Evolutionary conservation across 2,797 vertebrate species (phyloP).

Genomic region (Octomys mimax): DNA sequence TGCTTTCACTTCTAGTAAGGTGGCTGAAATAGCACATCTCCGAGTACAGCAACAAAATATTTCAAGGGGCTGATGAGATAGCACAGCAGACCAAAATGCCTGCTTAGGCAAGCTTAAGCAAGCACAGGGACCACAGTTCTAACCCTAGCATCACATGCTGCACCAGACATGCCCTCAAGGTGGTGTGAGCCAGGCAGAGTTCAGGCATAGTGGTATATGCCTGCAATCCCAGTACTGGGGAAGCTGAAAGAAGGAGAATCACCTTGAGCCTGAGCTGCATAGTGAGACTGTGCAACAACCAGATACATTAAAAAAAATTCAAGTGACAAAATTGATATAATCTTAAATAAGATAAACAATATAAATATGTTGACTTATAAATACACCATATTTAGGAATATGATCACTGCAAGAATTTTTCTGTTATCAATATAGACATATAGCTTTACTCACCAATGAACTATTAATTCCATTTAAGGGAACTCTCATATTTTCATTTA

Average conservation of each 20-base stretch:
- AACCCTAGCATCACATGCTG: too few relatives aligned
- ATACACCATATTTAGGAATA: not conserved
- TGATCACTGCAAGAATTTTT: constrained; percentile 27
- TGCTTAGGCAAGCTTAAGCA: too few relatives aligned
- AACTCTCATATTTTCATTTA: not conserved
- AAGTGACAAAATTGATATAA: not conserved
- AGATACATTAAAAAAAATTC: not conserved
- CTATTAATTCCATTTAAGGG: constrained; percentile 1
- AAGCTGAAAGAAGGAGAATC: too few relatives aligned
- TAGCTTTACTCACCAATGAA: not conserved
- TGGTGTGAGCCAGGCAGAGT: too few relatives aligned
- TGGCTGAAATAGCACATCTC: not conserved
- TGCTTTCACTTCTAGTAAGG: constrained; percentile 5
- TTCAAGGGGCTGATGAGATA: not conserved
- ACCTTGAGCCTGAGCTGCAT: too few relatives aligned
- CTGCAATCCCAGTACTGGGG: too few relatives aligned
- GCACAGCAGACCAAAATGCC: too few relatives aligned
- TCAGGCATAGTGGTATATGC: too few relatives aligned
- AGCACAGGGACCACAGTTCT: too few relatives aligned
- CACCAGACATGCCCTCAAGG: too few relatives aligned
- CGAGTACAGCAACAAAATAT: constrained; percentile 2
- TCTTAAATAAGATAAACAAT: not conserved
- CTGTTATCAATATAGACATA: not conserved
- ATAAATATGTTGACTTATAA: not conserved
- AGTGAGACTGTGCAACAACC: too few relatives aligned